A percentile compares a stretch with the other conserved stretches of the same genome.
Conservation (phyloP, 35 echinoderm and acorn worm genomes). For the Anneissia japonica region DNA sequence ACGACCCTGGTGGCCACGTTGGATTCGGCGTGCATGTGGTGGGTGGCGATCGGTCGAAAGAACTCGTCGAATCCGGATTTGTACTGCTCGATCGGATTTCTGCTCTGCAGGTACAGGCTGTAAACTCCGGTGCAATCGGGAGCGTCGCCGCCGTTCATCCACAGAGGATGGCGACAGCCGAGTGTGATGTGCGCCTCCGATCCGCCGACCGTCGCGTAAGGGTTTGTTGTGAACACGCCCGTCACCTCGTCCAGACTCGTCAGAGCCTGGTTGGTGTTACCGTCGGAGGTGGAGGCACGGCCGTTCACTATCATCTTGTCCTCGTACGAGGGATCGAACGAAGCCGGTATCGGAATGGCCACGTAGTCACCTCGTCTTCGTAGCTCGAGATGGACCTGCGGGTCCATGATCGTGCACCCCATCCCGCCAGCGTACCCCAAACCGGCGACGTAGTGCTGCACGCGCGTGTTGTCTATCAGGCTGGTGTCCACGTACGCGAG, state of each 20-base stretch:
- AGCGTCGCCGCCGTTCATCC: not conserved
- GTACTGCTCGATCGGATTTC: not conserved
- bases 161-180: not conserved
- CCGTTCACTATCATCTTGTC: not conserved
- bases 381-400: not conserved
- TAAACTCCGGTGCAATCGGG: not conserved
- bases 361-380: not conserved
- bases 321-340: not conserved
- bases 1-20: not conserved
- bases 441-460: not conserved
- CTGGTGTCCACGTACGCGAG: not conserved
- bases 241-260: not conserved
- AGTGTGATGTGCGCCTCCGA: constrained; percentile 12
- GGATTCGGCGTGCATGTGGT: not conserved
- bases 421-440: constrained; percentile 5
- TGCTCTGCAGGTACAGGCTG: not conserved
- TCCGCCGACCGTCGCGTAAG: not conserved
- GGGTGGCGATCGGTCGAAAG: not conserved
- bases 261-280: not conserved
- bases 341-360: not conserved
- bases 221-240: not conserved
- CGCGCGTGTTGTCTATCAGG: constrained; percentile 10
- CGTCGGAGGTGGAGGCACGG: not conserved
- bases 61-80: not conserved
- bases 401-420: constrained; percentile 2